Conservation (phyloP, 2,113 vertebrate genomes). For the Sphyrna mokarran region DNA sequence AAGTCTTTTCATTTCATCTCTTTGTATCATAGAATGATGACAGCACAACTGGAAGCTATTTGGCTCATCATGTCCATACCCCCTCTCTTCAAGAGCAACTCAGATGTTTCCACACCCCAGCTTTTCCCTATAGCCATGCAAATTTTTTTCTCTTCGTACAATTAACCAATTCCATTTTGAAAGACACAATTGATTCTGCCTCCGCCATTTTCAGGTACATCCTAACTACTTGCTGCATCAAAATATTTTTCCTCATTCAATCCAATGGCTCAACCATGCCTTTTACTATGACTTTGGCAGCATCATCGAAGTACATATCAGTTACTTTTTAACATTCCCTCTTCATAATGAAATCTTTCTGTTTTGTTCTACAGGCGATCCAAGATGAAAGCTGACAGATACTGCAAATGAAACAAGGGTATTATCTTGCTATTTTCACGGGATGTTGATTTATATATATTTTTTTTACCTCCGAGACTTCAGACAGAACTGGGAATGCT, state of each 20-base stretch:
- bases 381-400: constrained; percentile 93
- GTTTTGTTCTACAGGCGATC: constrained; percentile 70
- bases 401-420: constrained; percentile 77
- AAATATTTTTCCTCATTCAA: not conserved
- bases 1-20: not conserved
- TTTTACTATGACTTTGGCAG: not conserved
- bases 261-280: not conserved
- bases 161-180: not conserved
- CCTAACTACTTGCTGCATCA: not conserved
- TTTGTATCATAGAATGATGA: not conserved
- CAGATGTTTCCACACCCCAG: not conserved
- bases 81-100: not conserved
- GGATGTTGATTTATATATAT: not conserved
- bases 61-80: not conserved
- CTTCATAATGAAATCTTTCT: constrained; percentile 10
- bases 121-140: not conserved
- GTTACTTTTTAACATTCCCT: not conserved
- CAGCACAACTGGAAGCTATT: not conserved
- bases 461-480: not conserved
- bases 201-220: not conserved
- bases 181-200: not conserved
- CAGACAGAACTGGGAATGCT: not conserved
- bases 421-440: not conserved
- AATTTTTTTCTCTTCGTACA: not conserved
- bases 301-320: not conserved